phyloP scores from a whole-genome alignment of 1,140 invertebrate genomes.

The Potamilus streckersoni region DNA sequence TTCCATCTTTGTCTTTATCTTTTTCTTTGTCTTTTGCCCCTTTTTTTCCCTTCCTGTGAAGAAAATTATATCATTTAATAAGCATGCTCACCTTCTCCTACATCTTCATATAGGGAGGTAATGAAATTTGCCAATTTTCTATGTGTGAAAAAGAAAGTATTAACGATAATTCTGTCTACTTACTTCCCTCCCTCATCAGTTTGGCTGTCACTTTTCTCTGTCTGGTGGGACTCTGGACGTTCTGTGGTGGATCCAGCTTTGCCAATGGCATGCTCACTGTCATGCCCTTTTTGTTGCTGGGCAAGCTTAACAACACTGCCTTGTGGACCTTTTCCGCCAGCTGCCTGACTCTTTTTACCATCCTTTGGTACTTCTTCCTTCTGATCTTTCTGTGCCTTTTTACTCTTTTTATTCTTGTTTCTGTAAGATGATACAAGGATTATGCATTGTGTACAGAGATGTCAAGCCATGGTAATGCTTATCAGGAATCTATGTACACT shows the following conservation, averaged over 20 bases:
- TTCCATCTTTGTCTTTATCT: constrained; percentile 37
- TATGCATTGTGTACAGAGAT: not conserved
- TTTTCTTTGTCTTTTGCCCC: constrained; percentile 41
- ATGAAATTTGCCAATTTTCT: too few species aligned
- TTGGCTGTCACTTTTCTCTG: constrained; percentile 58
- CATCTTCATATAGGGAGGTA: too few species aligned
- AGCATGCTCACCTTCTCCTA: too few species aligned
- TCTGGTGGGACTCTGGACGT: constrained; percentile 63
- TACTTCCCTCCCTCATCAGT: constrained; percentile 52
- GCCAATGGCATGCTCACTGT: constrained; percentile 51
- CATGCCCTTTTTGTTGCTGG: constrained; percentile 38
- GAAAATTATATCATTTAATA: too few species aligned
- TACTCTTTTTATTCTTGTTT: constrained; percentile 42
- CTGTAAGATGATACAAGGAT: constrained; percentile 37
- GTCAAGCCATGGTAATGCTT: too few species aligned
- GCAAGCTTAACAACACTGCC: constrained; percentile 23
- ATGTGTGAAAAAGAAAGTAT: not conserved
- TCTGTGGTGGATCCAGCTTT: constrained; percentile 49
- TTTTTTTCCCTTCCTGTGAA: constrained; percentile 48
- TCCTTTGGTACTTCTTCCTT: constrained; percentile 53
- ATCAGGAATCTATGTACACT: too few species aligned
- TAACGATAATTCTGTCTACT: constrained; percentile 21
- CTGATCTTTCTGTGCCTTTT: constrained; percentile 53
- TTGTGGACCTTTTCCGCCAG: constrained; percentile 16
- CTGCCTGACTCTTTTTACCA: constrained; percentile 49